phyloP scores from a whole-genome alignment of 2,113 vertebrate species.

The Pardalotus punctatus region DNA sequence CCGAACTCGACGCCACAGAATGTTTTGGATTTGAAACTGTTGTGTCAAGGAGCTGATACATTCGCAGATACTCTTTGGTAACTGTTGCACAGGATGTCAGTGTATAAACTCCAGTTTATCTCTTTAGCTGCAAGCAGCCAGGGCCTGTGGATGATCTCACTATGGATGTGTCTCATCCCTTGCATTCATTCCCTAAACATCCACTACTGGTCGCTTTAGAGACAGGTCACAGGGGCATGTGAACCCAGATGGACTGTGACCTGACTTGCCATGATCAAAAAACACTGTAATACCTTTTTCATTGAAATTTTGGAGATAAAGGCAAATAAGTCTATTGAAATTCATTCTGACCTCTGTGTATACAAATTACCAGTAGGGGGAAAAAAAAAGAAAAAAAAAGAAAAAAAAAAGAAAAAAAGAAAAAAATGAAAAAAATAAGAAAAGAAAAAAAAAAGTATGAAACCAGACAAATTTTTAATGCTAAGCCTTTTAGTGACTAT shows the following conservation, averaged over 20 bases:
- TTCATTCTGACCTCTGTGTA: neutral
- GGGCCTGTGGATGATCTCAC: neutral
- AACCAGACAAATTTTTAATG: neutral
- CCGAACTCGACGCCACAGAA: neutral
- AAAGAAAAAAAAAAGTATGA: too few relatives aligned
- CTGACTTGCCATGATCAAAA: neutral
- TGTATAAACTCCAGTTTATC: neutral
- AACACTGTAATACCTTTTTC: neutral
- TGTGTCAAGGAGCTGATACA: neutral
- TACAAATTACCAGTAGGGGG: neutral
- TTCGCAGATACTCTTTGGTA: neutral
- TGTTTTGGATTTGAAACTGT: neutral
- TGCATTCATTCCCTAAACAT: neutral
- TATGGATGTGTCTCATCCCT: neutral
- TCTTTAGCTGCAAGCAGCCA: neutral
- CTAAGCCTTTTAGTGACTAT: neutral
- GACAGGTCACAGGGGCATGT: rapidly evolving
- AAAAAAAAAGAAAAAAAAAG: neutral
- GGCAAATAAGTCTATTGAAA: neutral
- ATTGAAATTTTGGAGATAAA: neutral
- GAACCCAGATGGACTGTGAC: neutral
- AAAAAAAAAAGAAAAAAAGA: too few relatives aligned
- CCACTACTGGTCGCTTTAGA: neutral
- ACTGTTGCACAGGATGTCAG: neutral
- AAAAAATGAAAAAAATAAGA: neutral